Base-by-base conservation (phyloP, 2,797 vertebrate genomes). In the Cetoscarus ocellatus region DNA sequence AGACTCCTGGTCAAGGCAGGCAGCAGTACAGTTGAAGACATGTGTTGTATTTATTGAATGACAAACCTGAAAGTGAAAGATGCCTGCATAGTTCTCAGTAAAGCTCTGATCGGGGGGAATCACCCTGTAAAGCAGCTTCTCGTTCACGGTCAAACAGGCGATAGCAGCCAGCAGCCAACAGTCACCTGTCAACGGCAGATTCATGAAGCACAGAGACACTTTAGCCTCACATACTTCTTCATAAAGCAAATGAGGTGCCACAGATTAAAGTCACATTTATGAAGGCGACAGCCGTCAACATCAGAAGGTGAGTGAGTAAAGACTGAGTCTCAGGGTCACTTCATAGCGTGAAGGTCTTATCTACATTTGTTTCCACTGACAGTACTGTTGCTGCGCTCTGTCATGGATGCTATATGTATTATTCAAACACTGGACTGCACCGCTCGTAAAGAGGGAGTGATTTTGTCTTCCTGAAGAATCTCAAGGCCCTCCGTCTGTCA, bases 161-260 rank as follows among this genome's bases (percentile, higher is more conserved):
- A 98, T 98, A 0, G 98, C 98, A 13, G 98, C 96, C 42, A 99
- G 92, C 78, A 99, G 95, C 93, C 97, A 98, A 88, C 97, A 99
- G 90, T 99, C 95, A 52, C 95, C 95, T 95, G 86, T 64, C 55
- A 61, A 55, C 61, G 70, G 72, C 0, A 80, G 66, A 82, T 60
- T 75, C 17, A 82, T 13, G 27, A 84, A 58, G 42, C 50, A 53
- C 49, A 50, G 76, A 58, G 72, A 17, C 49, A 49, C 51, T 52
- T 47, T 45, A 71, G 70, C 55, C 49, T 42, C 45, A 17, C 60
- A 43, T 10, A 45, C 7, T 0, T 0, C 47, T 53, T 50, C 36
- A 19, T 13, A 19, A 48, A 61, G 51, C 35, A 6, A 15, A 10
- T 11, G 52, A 40, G 27, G 8, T 62, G 56, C 66, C 67, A 15